A percentile compares a stretch with the other conserved stretches of the same genome.
phyloP scores from a whole-genome alignment of 35 echinoderm and acorn worm genomes.

The Strongylocentrotus purpuratus region DNA sequence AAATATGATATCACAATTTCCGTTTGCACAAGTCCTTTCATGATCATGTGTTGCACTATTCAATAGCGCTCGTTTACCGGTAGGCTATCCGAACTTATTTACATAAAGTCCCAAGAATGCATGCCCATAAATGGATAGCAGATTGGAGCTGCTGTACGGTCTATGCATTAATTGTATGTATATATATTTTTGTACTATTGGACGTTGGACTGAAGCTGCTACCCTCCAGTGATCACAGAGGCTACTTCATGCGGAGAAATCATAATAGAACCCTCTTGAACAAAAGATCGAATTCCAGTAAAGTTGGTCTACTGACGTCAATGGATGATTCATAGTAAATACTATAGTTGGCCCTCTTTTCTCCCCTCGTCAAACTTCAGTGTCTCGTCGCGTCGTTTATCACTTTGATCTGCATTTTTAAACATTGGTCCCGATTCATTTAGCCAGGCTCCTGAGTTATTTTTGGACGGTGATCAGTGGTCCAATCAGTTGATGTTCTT shows the following conservation, averaged over 20 bases:
- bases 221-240: neutral
- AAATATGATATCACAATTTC: no score
- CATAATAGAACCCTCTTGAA: neutral
- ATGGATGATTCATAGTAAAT: neutral
- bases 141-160: neutral
- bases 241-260: neutral
- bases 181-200: no score
- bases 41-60: no score
- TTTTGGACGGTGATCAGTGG: neutral
- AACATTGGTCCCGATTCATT: no score
- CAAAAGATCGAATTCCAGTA: neutral
- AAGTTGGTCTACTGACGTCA: neutral
- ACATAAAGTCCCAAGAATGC: neutral
- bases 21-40: no score
- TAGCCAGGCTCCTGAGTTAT: neutral
- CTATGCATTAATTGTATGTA: neutral
- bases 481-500: neutral
- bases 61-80: neutral
- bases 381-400: neutral
- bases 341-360: neutral
- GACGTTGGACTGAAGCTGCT: no score
- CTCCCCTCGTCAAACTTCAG: neutral
- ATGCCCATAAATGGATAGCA: neutral
- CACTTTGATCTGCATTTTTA: neutral
- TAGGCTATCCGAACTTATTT: neutral